Conservation (phyloP, 2,888 invertebrate genomes). For the Thelaira solivaga region DNA sequence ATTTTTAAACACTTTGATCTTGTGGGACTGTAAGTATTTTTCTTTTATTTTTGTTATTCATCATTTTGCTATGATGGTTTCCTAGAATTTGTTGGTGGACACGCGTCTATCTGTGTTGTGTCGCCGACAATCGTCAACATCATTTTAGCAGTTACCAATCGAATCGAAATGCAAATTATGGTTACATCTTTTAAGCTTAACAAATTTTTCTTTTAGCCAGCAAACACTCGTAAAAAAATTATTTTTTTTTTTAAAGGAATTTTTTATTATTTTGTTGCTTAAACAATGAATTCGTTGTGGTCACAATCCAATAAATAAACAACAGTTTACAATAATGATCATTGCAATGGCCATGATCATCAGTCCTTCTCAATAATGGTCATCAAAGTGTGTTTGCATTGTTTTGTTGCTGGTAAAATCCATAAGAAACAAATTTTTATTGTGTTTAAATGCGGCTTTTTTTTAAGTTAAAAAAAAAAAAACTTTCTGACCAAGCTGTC, state of each 20-base stretch:
- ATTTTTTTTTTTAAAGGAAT: constrained; percentile 8
- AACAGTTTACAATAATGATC: background rate
- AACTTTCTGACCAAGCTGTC: background rate
- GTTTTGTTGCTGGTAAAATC: background rate
- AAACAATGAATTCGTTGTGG: constrained; percentile 64
- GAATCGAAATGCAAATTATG: constrained; percentile 76
- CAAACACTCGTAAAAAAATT: background rate
- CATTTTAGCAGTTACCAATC: constrained; percentile 65
- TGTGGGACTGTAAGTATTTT: background rate
- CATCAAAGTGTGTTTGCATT: constrained; percentile 28
- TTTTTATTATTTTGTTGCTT: constrained; percentile 54
- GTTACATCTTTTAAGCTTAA: constrained; percentile 63
- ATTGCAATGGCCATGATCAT: constrained; percentile 31
- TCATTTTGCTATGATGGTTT: constrained; percentile 21
- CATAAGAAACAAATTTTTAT: constrained; percentile 40
- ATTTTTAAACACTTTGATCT: constrained; percentile 27
- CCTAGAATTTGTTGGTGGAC: constrained; percentile 70
- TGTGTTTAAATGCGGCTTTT: constrained; percentile 25
- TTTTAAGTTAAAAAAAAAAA: constrained; percentile 16
- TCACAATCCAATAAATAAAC: constrained; percentile 54
- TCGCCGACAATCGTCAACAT: too few relatives aligned
- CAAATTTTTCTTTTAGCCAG: constrained; percentile 42
- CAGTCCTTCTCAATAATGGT: constrained; percentile 26
- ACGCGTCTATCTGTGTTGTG: constrained; percentile 69
- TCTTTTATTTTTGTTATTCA: background rate